A percentile compares a stretch with the other conserved stretches of the same genome.
Conservation (phyloP, 2,113 vertebrate genomes). For the Anas platyrhynchos region DNA sequence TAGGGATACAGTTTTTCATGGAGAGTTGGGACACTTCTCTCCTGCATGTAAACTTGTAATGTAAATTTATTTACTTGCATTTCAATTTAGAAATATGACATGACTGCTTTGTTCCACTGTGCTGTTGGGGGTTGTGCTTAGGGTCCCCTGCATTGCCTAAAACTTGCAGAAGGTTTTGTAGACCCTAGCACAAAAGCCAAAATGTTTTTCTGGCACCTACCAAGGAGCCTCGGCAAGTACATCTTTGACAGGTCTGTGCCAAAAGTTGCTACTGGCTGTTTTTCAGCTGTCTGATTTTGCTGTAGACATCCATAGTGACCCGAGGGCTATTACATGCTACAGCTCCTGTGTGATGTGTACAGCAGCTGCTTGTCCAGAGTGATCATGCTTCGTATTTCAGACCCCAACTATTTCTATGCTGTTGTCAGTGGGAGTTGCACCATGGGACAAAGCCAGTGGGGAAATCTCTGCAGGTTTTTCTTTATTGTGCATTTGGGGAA, state of each 20-base stretch:
- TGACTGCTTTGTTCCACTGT: background rate
- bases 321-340: background rate
- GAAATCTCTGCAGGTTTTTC: background rate
- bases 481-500: background rate
- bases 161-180: background rate
- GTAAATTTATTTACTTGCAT: too few species aligned
- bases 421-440: background rate
- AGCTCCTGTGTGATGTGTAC: background rate
- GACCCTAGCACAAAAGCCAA: background rate
- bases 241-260: background rate
- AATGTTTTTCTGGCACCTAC: background rate
- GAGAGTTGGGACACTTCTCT: background rate
- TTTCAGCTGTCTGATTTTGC: conserved; percentile 37
- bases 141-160: background rate
- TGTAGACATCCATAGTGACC: background rate
- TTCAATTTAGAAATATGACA: background rate
- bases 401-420: background rate
- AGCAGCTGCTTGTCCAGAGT: conserved; percentile 32
- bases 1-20: background rate
- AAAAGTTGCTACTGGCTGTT: background rate
- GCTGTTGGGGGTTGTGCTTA: background rate
- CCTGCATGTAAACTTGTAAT: background rate
- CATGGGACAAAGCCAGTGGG: background rate
- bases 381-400: background rate
- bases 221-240: background rate